A percentile compares a stretch with the other conserved stretches of the same genome.
Conservation (phyloP, 2,797 vertebrate species). For the Acanthopagrus latus region DNA sequence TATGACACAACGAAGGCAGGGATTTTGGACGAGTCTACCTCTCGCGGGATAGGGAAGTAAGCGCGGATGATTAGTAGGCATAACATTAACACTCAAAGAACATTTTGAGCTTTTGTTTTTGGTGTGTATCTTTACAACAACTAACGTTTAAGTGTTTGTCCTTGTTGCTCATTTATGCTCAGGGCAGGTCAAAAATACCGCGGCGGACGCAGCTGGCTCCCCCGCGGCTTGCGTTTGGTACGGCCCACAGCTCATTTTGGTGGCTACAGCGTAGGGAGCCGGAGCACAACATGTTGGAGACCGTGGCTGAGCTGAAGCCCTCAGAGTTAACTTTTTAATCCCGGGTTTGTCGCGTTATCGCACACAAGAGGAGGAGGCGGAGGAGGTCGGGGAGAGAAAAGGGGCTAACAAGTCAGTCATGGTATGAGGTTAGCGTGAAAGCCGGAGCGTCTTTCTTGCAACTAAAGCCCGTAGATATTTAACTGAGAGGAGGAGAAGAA, state of each 20-base stretch:
- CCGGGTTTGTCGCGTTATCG: constrained; percentile 63
- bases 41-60: constrained; percentile 18
- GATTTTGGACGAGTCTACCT: constrained; percentile 62
- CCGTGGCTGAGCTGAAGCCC: constrained; percentile 2
- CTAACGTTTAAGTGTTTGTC: rapidly evolving
- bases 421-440: constrained; percentile 69
- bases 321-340: constrained; percentile 77
- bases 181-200: rapidly evolving
- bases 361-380: constrained; percentile 52
- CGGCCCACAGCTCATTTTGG: constrained; percentile 81
- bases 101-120: rapidly evolving
- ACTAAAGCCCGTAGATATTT: constrained; percentile 61
- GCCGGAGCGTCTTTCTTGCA: constrained; percentile 63
- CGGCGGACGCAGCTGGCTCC: rapidly evolving
- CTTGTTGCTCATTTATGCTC: rapidly evolving
- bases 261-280: constrained; percentile 58
- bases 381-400: constrained; percentile 46
- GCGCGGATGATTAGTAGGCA: rapidly evolving
- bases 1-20: constrained; percentile 73
- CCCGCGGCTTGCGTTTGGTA: constrained; percentile 74
- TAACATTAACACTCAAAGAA: neutral
- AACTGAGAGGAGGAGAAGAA: constrained; percentile 45
- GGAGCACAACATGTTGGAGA: constrained; percentile 83
- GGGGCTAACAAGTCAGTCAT: constrained; percentile 71
- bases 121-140: rapidly evolving